Base-by-base conservation (phyloP, 2,888 invertebrate genomes). In the Pherbina coryleti region DNA sequence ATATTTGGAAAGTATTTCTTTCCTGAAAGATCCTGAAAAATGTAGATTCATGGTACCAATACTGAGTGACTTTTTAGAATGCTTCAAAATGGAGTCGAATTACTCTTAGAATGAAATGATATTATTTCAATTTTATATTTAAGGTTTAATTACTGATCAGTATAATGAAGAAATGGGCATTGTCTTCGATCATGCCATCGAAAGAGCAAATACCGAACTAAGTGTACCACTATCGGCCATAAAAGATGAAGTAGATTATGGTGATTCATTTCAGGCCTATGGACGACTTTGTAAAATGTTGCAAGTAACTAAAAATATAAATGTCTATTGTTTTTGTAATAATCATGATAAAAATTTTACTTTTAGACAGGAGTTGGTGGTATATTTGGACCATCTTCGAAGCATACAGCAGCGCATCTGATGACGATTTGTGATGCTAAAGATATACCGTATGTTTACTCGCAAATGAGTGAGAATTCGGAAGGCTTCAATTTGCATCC, bases 401-500 rank as follows among this genome's bases (percentile, higher is more conserved):
- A 91, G 74, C 91, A 91, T 73, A 92, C 94, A 0, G 92, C 96
- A 11, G 92, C 93, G 72, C 95, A 96, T 86, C 93, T 97, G 67
- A 94, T 96, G 88, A 95, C 96, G 19, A 93, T 97, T 79, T 95
- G 96, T 81, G 94, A 96, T 87, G 92, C 92, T 55, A 91, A 96
- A 83, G 95, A 97, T 90, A 92, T 98, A 79, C 98, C 98, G 0
- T 95, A 97, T 85, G 92, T 98, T 75, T 93, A 96, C 84, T 93
- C 93, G 0, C 92, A 93, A 83, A 95, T 95, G 91, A 94, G 95
- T 82, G 91, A 92, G 75, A 91, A 92, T 80, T 91, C 91, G 85
- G 91, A 92, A 37, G 91, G 91, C 28, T 85, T 89, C 5, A 97
- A 96, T 89, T 90, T 97, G 79, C 94, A 94, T 90, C 96, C 97